phyloP scores from a whole-genome alignment of 1,140 invertebrate species.

The Dreissena rostriformis region DNA sequence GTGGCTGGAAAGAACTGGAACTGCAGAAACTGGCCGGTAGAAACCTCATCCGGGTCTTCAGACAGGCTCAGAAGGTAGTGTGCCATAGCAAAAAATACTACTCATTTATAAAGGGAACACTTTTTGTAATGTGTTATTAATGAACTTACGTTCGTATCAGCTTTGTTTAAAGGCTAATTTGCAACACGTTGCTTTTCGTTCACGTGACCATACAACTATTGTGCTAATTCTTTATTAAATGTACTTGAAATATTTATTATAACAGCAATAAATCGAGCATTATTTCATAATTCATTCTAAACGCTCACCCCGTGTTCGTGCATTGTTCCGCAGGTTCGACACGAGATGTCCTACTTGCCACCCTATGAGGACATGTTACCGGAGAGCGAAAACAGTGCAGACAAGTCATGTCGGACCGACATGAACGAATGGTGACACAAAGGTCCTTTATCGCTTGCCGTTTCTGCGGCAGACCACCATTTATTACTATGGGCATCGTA shows the following conservation, averaged over 20 bases:
- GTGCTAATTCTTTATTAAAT: neutral
- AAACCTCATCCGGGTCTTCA: conserved; percentile 93
- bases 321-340: conserved; percentile 54
- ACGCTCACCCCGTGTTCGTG: neutral
- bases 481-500: no score
- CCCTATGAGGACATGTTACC: conserved; percentile 58
- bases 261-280: neutral
- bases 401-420: conserved; percentile 42
- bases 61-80: conserved; percentile 88
- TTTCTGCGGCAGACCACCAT: no score
- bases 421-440: no score
- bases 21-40: conserved; percentile 93
- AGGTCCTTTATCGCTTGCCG: no score
- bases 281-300: neutral
- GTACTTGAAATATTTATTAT: neutral
- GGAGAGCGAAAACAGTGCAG: neutral
- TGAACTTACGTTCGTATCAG: neutral
- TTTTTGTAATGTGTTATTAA: no score
- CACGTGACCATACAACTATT: neutral
- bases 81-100: neutral
- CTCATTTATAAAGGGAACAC: neutral
- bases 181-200: neutral
- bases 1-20: conserved; percentile 92
- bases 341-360: conserved; percentile 37
- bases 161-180: neutral